A percentile compares a stretch with the other conserved stretches of the same genome.
These are phyloP conservation scores for Oreohelix idahoensis DNA, from an alignment of 1,140 invertebrate genomes.

Conservation along the genomic window DNA sequence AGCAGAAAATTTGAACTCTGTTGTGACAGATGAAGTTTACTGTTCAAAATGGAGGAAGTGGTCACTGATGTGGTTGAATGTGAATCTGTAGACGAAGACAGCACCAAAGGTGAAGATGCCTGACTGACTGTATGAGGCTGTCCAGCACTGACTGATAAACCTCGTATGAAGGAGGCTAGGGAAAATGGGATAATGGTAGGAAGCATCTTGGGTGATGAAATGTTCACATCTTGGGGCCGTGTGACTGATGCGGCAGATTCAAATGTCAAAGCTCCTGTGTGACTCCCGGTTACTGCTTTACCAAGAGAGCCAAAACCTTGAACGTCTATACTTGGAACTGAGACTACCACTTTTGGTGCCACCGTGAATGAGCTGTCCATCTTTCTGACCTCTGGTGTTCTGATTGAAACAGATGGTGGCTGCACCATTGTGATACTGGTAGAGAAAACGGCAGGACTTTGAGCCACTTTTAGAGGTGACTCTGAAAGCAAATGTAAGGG, in stretches of 20 bases:
- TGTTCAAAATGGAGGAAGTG: too few species aligned
- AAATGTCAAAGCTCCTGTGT: background rate
- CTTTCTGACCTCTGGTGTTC: background rate
- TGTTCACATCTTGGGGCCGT: background rate
- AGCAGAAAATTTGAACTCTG: background rate
- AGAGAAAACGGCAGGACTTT: background rate
- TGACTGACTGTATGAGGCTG: background rate
- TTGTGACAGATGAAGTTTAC: background rate
- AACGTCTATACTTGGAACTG: background rate
- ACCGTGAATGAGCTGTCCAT: background rate
- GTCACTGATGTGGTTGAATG: background rate
- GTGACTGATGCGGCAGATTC: background rate
- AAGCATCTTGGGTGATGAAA: background rate
- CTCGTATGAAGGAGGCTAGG: background rate
- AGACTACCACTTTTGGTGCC: background rate
- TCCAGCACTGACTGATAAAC: background rate
- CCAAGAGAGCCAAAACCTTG: background rate
- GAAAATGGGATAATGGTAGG: slow-evolving; percentile 14
- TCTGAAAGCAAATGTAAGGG: background rate
- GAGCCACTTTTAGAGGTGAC: background rate
- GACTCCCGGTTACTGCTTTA: background rate
- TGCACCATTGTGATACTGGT: background rate
- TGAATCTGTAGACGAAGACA: background rate
- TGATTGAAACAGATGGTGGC: background rate
- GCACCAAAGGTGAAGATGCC: background rate